Percentiles rank a stretch among this genome's conserved stretches.
Evolutionary conservation across 2,888 invertebrate species (phyloP).

Genomic region (Hyposoter didymator): DNA sequence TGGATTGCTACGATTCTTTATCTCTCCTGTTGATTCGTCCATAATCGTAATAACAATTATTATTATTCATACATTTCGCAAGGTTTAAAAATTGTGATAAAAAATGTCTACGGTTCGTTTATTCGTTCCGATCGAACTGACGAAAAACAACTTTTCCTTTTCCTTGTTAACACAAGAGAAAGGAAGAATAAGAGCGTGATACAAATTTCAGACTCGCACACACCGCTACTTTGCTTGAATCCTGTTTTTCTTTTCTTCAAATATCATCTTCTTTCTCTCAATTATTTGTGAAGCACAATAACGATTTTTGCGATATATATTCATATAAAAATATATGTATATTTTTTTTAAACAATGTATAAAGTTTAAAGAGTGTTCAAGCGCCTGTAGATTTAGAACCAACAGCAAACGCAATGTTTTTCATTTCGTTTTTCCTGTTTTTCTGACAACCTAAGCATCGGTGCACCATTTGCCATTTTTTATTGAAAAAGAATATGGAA

Average conservation of each 20-base stretch:
- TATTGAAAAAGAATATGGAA: constrained; percentile 20
- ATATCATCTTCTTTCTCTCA: constrained; percentile 27
- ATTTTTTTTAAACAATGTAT: constrained; percentile 20
- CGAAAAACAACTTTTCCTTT: constrained; percentile 31
- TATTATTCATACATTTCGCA: constrained; percentile 30
- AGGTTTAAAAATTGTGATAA: constrained; percentile 60
- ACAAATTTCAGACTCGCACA: constrained; percentile 38
- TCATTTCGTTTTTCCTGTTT: not conserved
- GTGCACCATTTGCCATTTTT: constrained; percentile 40
- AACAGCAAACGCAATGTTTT: constrained; percentile 29
- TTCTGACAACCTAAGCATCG: constrained; percentile 20
- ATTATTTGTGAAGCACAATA: constrained; percentile 61
- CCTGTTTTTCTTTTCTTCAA: constrained; percentile 21
- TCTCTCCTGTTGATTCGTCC: not conserved
- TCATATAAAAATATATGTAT: constrained; percentile 10
- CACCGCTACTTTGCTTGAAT: constrained; percentile 37
- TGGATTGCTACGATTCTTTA: constrained; percentile 6
- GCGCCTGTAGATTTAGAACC: constrained; percentile 31
- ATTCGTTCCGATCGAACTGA: constrained; percentile 53
- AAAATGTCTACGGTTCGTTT: constrained; percentile 35
- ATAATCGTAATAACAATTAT: not conserved
- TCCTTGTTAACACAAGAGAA: constrained; percentile 30
- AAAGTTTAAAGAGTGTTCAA: constrained; percentile 36
- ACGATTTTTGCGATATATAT: constrained; percentile 48
- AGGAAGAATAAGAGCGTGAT: constrained; percentile 39